Percentiles rank a stretch among this genome's conserved stretches.
phyloP scores from a whole-genome alignment of 2,113 vertebrate genomes.

The Narcine bancroftii region DNA sequence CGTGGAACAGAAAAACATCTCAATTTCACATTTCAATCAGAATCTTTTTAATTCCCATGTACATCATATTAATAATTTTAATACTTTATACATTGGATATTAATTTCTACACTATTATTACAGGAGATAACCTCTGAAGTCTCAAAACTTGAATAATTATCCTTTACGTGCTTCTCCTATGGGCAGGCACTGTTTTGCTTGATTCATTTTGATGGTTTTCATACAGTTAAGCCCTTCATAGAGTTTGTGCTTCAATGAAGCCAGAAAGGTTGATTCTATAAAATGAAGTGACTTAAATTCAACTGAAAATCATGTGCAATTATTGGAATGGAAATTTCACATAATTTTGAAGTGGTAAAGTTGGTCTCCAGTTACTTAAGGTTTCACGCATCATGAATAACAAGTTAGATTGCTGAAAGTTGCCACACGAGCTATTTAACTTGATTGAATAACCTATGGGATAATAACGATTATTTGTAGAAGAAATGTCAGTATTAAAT shows the following conservation, averaged over 20 bases:
- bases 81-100: background rate
- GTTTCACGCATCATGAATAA: background rate
- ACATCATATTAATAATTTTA: constrained; percentile 1
- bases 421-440: background rate
- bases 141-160: constrained; percentile 27
- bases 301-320: background rate
- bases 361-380: background rate
- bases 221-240: background rate
- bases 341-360: constrained; percentile 3
- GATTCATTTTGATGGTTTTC: constrained; percentile 17
- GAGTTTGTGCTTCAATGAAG: background rate
- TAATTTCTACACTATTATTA: background rate
- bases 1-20: background rate
- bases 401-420: background rate
- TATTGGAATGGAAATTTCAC: background rate
- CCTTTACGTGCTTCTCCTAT: constrained; percentile 20
- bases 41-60: background rate
- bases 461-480: background rate
- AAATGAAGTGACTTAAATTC: constrained; percentile 8
- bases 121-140: constrained; percentile 25
- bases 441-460: background rate
- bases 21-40: background rate
- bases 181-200: background rate
- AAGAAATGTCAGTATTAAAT: background rate
- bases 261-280: background rate